Evolutionary conservation across 1,140 invertebrate species (phyloP).

Genomic region (Drosophila willistoni): DNA sequence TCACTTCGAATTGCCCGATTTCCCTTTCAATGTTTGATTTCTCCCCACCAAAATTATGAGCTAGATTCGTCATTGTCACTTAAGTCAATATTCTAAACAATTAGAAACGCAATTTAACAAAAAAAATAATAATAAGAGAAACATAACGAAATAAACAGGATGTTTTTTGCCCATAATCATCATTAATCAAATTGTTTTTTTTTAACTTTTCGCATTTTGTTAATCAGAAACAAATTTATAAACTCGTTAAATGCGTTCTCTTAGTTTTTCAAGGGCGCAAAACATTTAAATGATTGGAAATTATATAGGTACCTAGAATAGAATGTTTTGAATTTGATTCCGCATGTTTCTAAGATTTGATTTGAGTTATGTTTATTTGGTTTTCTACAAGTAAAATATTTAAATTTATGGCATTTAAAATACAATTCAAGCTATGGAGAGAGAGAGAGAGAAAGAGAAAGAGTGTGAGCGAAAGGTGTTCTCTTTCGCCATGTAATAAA

Average conservation of each 20-base stretch:
- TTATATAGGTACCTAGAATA: conserved; percentile 19
- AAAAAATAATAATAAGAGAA: too few species aligned
- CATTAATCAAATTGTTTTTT: too few species aligned
- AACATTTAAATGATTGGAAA: conserved; percentile 46
- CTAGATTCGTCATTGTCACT: too few species aligned
- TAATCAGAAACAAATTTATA: background rate
- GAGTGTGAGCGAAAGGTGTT: background rate
- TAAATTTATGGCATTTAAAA: conserved; percentile 30
- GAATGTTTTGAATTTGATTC: conserved; percentile 6
- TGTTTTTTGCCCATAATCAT: too few species aligned
- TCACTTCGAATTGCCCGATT: too few species aligned
- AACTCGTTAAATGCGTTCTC: background rate
- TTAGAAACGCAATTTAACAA: too few species aligned
- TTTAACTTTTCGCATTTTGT: background rate
- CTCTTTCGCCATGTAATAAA: conserved; percentile 21
- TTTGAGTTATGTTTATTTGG: conserved; percentile 9
- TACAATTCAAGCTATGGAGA: conserved; percentile 3
- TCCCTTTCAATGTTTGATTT: too few species aligned
- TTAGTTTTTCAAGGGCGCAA: conserved; percentile 9
- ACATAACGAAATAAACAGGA: too few species aligned
- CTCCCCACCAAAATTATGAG: too few species aligned
- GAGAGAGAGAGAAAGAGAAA: background rate
- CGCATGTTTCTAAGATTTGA: conserved; percentile 6
- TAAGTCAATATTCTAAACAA: too few species aligned
- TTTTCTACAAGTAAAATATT: conserved; percentile 21